These are phyloP conservation scores for Trissoscelio sp. DNA, from an alignment of 2,888 invertebrate genomes.

Conservation along the genomic window DNA sequence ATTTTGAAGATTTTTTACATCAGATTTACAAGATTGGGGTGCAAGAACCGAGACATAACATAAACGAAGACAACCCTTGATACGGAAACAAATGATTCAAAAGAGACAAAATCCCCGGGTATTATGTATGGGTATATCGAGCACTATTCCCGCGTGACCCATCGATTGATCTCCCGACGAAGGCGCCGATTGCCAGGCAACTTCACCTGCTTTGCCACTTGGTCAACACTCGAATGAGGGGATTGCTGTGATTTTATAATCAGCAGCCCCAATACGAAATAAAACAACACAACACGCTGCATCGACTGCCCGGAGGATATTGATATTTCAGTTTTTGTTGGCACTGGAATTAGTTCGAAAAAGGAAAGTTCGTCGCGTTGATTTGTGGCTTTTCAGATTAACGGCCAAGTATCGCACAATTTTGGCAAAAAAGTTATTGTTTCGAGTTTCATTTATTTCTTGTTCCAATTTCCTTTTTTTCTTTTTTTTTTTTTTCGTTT, in stretches of 20 bases:
- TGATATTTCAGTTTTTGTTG: constrained; percentile 46
- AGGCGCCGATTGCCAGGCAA: constrained; percentile 43
- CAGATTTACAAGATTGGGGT: not conserved
- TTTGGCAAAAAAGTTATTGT: constrained; percentile 18
- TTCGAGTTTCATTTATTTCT: constrained; percentile 15
- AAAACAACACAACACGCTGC: constrained; percentile 26
- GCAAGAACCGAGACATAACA: not conserved
- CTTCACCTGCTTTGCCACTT: constrained; percentile 49
- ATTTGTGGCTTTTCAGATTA: constrained; percentile 38
- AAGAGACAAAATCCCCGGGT: constrained; percentile 27
- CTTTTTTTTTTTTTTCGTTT: constrained; percentile 21
- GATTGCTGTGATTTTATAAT: constrained; percentile 55
- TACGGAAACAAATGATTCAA: constrained; percentile 6
- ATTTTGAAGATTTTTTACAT: too few species aligned
- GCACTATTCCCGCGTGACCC: constrained; percentile 44
- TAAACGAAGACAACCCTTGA: not conserved
- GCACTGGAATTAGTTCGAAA: constrained; percentile 18
- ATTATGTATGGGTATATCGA: constrained; percentile 4
- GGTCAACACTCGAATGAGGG: constrained; percentile 43
- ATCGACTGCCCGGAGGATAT: constrained; percentile 24
- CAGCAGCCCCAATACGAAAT: constrained; percentile 30
- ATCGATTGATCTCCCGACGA: constrained; percentile 57
- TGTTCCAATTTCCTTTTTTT: not conserved
- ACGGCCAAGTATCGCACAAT: constrained; percentile 5
- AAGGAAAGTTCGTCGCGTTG: constrained; percentile 18